Percentiles rank a stretch among this genome's conserved stretches.
Evolutionary conservation across 2,888 invertebrate genomes (phyloP).

Genomic region (Chalcosyrphus nemorum): DNA sequence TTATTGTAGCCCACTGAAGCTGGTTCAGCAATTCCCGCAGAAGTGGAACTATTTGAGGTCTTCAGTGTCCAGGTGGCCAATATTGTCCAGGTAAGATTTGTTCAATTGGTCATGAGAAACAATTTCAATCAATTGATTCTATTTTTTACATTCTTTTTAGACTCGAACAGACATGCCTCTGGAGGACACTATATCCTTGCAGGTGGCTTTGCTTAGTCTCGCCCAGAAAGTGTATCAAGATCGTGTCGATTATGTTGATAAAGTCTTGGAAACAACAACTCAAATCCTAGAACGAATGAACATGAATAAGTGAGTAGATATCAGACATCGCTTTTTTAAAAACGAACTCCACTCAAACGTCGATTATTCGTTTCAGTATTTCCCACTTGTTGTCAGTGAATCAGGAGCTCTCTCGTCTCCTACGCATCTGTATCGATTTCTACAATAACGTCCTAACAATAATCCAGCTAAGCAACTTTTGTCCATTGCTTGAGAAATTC

Average conservation of each 20-base stretch:
- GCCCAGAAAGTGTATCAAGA: conserved; percentile 98
- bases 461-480: conserved; percentile 93
- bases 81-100: conserved; percentile 93
- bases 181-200: conserved; percentile 97
- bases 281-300: conserved; percentile 95
- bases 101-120: too few species aligned
- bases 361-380: conserved; percentile 76
- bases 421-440: conserved; percentile 97
- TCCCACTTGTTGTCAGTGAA: conserved; percentile 87
- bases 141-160: conserved; percentile 82
- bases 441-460: conserved; percentile 96
- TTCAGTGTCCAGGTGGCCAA: conserved; percentile 98
- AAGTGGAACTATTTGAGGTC: conserved; percentile 98
- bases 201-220: conserved; percentile 96
- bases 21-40: conserved; percentile 88
- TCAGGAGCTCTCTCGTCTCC: conserved; percentile 94
- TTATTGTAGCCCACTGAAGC: conserved; percentile 82
- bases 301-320: conserved; percentile 86
- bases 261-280: conserved; percentile 95
- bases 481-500: conserved; percentile 92
- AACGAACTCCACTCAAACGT: background rate
- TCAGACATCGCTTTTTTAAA: background rate
- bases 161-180: conserved; percentile 96
- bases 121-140: background rate
- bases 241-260: conserved; percentile 96